Evolutionary conservation across 2,888 invertebrate genomes (phyloP), one percentile per base, ranked within the genome.

Genomic region (Eilema sororculum): DNA sequence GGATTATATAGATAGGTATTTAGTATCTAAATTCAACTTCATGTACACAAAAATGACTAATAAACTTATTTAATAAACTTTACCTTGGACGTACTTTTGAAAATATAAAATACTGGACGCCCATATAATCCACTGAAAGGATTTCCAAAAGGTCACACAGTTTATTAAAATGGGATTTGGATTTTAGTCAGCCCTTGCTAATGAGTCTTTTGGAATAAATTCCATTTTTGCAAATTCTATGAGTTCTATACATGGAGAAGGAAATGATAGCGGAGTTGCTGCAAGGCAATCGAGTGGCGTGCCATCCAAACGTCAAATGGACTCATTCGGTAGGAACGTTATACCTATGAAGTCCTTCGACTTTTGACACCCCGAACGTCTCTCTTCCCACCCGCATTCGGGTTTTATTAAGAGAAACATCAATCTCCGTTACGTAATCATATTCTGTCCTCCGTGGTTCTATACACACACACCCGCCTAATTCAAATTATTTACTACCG

Each of bases 161-260:
- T 59, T 69, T 46, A 65, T 69, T 65, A 65, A 65, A 69, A 69
- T 56, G 5, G 65, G 61, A 69, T 65, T 68, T 37, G 25, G 61
- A n/a, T 24, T 8, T 52, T 37, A 24, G 5, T 58, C 22, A 65
- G 28, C 57, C 13, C 24, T 22, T 37, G 25, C 20, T 25, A 46
- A 46, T 25, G 20, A 63, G 10, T 16, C 30, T 20, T 59, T 59
- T 30, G 16, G 20, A 30, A 3, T 13, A 5, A 24, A 12, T 25
- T 12, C 41, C 13, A 41, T 41, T 41, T 41, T 41, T 25, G 10
- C 12, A 60, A 60, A 16, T 60, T 30, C 8, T 60, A 60, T 30
- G 9, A 30, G 3, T 24, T 16, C 9, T n/a, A 3, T 57, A n/a
- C n/a, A n/a, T n/a, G n/a, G n/a, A n/a, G n/a, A n/a, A n/a, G n/a